Conservation (phyloP, 2,113 vertebrate genomes). For the Erythrocercus mccallii region DNA sequence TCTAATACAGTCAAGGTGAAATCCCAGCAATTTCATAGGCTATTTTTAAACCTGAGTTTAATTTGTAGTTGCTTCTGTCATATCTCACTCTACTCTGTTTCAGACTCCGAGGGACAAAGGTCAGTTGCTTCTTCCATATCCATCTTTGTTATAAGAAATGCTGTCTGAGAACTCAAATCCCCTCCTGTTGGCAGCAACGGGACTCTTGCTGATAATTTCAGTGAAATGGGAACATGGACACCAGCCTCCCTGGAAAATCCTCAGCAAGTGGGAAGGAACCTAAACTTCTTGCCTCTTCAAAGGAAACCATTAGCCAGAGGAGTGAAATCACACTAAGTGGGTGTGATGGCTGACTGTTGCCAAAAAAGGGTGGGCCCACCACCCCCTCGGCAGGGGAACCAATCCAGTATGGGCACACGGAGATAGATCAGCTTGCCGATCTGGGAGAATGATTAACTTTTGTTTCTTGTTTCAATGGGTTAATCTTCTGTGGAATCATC, state of each 20-base stretch:
- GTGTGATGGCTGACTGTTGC: background rate
- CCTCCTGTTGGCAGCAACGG: background rate
- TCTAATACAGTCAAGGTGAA: background rate
- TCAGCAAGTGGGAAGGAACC: background rate
- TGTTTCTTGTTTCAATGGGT: background rate
- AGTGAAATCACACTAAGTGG: background rate
- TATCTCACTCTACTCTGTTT: background rate
- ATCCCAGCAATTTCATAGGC: background rate
- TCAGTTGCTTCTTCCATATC: background rate
- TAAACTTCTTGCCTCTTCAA: background rate
- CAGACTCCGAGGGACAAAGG: rapidly evolving
- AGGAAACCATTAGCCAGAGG: background rate
- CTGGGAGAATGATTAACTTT: background rate
- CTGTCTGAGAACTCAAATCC: background rate
- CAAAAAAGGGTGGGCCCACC: background rate
- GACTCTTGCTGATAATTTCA: background rate
- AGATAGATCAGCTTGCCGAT: background rate
- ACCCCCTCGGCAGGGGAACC: background rate
- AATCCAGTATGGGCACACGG: background rate
- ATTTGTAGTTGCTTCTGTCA: background rate
- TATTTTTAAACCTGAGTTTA: background rate
- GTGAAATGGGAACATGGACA: background rate
- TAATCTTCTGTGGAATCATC: background rate
- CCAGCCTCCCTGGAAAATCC: background rate
- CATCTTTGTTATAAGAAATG: background rate